These are phyloP conservation scores for Pristionchus maxplancki DNA, from an alignment of 2,888 invertebrate genomes.

Conservation along the genomic window DNA sequence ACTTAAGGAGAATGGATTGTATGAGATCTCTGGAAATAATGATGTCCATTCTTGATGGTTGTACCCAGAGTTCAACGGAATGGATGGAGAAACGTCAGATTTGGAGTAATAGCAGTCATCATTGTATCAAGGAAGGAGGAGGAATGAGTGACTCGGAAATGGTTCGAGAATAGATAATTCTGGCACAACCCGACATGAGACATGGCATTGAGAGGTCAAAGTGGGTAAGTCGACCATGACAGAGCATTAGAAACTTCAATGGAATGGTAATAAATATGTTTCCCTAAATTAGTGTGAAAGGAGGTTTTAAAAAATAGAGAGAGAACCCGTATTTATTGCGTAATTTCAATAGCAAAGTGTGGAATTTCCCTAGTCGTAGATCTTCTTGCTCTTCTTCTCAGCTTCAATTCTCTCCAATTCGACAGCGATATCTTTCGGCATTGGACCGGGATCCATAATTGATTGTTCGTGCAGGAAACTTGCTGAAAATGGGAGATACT, in stretches of 20 bases:
- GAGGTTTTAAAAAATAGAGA: background rate
- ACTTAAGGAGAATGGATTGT: too few relatives aligned
- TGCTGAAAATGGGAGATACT: background rate
- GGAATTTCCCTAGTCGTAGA: background rate
- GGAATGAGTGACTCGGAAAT: conserved; percentile 16
- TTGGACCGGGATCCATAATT: conserved; percentile 46
- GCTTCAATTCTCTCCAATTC: conserved; percentile 38
- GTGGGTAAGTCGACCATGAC: background rate
- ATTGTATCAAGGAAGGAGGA: background rate
- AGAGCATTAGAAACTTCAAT: background rate
- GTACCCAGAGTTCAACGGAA: background rate
- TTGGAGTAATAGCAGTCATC: conserved; percentile 13
- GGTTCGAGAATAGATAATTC: background rate
- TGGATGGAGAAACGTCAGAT: background rate
- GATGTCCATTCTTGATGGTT: background rate
- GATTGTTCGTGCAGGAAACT: conserved; percentile 33
- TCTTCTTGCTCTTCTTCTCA: conserved; percentile 7
- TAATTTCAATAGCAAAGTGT: background rate
- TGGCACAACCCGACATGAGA: background rate
- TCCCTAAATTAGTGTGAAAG: background rate
- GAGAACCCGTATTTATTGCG: conserved; percentile 9
- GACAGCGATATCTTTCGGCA: conserved; percentile 40
- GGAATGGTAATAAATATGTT: background rate
- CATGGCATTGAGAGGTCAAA: background rate
- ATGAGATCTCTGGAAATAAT: background rate